phyloP scores from a whole-genome alignment of 2,797 vertebrate genomes.

The Babyrousa celebensis region DNA sequence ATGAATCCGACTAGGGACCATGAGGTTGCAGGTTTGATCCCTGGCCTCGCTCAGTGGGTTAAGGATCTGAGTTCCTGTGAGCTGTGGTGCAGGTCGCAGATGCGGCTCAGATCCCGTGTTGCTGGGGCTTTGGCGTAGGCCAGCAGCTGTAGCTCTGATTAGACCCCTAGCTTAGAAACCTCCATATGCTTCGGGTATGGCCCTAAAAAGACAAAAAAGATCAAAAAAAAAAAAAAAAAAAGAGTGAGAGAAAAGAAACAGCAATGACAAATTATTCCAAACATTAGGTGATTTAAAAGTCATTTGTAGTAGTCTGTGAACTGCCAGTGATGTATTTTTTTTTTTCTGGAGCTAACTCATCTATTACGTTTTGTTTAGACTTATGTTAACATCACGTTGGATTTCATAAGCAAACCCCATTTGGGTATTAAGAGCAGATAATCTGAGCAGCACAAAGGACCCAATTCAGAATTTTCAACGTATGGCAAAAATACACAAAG shows the following conservation, averaged over 20 bases:
- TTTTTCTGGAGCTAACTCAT: background rate
- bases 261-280: background rate
- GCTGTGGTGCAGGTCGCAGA: too few species aligned
- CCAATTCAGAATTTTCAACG: background rate
- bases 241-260: background rate
- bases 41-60: too few species aligned
- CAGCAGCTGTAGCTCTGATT: too few species aligned
- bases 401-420: slow-evolving; percentile 53
- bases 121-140: too few species aligned
- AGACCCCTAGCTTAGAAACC: too few species aligned
- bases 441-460: background rate
- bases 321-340: background rate
- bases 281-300: slow-evolving; percentile 18
- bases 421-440: background rate
- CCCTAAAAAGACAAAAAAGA: too few species aligned
- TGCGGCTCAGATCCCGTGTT: too few species aligned
- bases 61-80: too few species aligned
- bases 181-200: too few species aligned
- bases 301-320: background rate
- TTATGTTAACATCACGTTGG: slow-evolving; percentile 33
- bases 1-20: too few species aligned
- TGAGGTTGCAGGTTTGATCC: too few species aligned
- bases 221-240: too few species aligned
- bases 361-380: background rate
- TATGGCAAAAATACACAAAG: slow-evolving; percentile 38